A percentile compares a stretch with the other conserved stretches of the same genome.
These are phyloP conservation scores for Holcopasites calliopsidis DNA, from an alignment of 1,140 invertebrate species.

Conservation along the genomic window DNA sequence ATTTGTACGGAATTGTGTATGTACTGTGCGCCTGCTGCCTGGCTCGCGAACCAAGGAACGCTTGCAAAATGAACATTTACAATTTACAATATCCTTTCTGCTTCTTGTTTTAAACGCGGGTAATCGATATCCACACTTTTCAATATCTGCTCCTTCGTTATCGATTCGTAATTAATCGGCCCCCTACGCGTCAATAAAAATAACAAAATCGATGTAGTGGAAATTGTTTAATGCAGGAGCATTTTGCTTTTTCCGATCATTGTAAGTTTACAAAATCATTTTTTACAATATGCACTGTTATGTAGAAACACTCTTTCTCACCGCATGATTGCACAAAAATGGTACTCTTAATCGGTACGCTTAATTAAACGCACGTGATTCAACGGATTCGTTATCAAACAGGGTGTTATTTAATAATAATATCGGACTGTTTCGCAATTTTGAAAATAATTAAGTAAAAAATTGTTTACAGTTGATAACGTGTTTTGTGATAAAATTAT, in stretches of 20 bases:
- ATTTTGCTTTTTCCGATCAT: neutral
- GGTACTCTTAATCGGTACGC: no score
- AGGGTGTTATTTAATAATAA: no score
- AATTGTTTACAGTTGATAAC: no score
- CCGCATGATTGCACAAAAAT: neutral
- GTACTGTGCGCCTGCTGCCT: constrained; percentile 37
- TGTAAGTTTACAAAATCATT: neutral
- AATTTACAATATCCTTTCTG: neutral
- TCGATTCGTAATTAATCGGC: neutral
- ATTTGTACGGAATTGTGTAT: constrained; percentile 52
- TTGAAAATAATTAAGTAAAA: no score
- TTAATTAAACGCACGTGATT: no score
- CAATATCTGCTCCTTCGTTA: no score
- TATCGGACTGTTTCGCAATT: no score
- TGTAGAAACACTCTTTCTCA: neutral
- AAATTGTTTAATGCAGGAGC: neutral
- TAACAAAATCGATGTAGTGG: neutral
- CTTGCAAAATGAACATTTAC: constrained; percentile 33
- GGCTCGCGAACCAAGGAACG: constrained; percentile 14
- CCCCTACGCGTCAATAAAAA: neutral
- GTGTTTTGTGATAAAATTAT: no score
- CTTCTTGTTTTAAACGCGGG: no score
- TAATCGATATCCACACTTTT: no score
- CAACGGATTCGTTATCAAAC: no score
- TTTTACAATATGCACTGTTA: neutral